Evolutionary conservation across 2,888 invertebrate species (phyloP), one percentile per base, ranked within the genome.

Genomic region (Caenorhabditis becei): DNA sequence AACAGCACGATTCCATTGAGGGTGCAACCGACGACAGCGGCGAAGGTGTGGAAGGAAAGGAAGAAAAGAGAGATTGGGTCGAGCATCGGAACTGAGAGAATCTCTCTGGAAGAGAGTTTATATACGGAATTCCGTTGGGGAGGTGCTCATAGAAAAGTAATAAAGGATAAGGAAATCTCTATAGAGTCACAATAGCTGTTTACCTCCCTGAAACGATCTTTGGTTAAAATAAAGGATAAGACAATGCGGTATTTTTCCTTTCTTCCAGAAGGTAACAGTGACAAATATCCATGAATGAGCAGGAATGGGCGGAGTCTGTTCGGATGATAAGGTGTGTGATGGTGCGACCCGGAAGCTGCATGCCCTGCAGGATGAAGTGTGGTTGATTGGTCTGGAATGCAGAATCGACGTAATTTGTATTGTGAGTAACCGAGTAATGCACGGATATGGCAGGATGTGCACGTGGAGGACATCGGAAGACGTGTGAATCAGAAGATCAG

Each of bases 1-100:
- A 62, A 80, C 11, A 80, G 35, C 0, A 80, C 66, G n/a, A 80
- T 51, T 18, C 41, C 56, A 44, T 80, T 80, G 47, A 75, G 32
- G 14, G 61, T 24, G 18, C 70, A 77, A 11, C 80, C 80, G 7
- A 61, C 28, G 7, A 65, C 24, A 0, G 75, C 65, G 11, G 69
- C 66, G 16, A 75, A 58, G 0, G 80, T 75, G 37, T 80, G 80
- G 28, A 80, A 54, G 8, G 28, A 24, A 8, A 75, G 26, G 28
- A 80, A 80, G 41, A 80, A 77, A 3, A 75, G 14, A 11, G 75
- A 59, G 23, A 75, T 66, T 10, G 61, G 58, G 37, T 75, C 75
- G 20, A 75, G 32, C 63, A 53, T 72, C 37, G n/a, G n/a, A n/a
- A 41, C 24, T 49, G 10, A 10, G 14, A 41, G 2, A 14, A 41